phyloP scores from a whole-genome alignment of 2,888 invertebrate species.

The Polydesmus complanatus region DNA sequence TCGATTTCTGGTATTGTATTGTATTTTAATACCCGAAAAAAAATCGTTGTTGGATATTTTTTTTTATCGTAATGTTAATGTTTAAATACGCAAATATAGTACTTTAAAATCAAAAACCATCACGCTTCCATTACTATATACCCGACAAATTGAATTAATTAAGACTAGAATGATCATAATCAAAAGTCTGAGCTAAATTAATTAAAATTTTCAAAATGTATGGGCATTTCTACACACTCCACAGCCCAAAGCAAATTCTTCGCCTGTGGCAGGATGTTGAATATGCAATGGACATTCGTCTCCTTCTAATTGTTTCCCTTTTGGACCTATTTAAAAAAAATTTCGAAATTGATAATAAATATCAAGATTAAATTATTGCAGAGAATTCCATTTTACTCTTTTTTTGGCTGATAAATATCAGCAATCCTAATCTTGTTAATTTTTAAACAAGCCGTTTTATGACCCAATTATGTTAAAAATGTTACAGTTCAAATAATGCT shows the following conservation, averaged over 20 bases:
- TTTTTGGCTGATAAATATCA: too few relatives aligned
- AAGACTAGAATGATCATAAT: neutral
- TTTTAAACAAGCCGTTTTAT: too few relatives aligned
- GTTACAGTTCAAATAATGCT: too few relatives aligned
- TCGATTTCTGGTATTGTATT: too few relatives aligned
- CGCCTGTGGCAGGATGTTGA: conserved; percentile 90
- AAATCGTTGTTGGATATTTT: neutral
- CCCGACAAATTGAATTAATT: neutral
- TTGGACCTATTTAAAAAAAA: conserved; percentile 56
- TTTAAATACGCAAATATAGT: neutral
- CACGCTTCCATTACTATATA: neutral
- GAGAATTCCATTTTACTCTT: too few relatives aligned
- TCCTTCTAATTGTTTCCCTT: conserved; percentile 80
- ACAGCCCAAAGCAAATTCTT: conserved; percentile 95
- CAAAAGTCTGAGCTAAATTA: neutral
- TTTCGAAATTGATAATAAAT: conserved; percentile 9
- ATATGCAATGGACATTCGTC: conserved; percentile 93
- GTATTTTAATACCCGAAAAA: neutral
- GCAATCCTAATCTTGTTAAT: too few relatives aligned
- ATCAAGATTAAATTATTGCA: too few relatives aligned
- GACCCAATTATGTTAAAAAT: too few relatives aligned
- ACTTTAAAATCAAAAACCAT: neutral
- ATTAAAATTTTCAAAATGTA: conserved; percentile 52
- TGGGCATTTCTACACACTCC: conserved; percentile 93
- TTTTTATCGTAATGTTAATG: too few relatives aligned